A percentile compares a stretch with the other conserved stretches of the same genome.
phyloP scores from a whole-genome alignment of 2,888 invertebrate species.

The Megamerina dolium region DNA sequence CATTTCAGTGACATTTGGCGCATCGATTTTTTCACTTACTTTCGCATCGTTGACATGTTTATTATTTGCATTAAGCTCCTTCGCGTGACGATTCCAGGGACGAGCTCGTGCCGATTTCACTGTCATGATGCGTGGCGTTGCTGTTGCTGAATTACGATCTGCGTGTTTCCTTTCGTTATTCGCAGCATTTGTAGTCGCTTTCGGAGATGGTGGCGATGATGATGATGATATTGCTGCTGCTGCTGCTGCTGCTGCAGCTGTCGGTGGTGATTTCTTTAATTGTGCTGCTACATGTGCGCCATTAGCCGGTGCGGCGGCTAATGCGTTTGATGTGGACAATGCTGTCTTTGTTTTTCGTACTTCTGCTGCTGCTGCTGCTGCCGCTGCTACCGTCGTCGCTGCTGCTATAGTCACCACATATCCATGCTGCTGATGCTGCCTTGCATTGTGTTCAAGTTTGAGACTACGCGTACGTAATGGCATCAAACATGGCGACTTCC shows the following conservation, averaged over 20 bases:
- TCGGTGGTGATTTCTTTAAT: background rate
- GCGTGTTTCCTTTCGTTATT: background rate
- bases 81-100: slow-evolving; percentile 13
- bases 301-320: slow-evolving; percentile 5
- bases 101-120: too few species aligned
- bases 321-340: background rate
- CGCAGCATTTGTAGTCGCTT: background rate
- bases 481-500: background rate
- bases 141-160: too few species aligned
- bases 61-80: background rate
- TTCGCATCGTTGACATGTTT: slow-evolving; percentile 4
- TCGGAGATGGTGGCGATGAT: background rate
- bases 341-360: background rate
- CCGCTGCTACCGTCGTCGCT: background rate
- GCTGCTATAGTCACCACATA: background rate
- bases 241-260: background rate
- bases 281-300: too few species aligned
- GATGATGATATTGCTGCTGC: background rate
- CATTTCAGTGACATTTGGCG: slow-evolving; percentile 16
- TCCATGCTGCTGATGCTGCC: background rate
- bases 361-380: background rate
- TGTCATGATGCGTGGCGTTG: too few species aligned
- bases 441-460: background rate
- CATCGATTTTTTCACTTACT: slow-evolving; percentile 2
- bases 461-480: slow-evolving; percentile 8